Base-by-base conservation (phyloP, 2,888 invertebrate species). In the Drosophila pseudotalamancana region DNA sequence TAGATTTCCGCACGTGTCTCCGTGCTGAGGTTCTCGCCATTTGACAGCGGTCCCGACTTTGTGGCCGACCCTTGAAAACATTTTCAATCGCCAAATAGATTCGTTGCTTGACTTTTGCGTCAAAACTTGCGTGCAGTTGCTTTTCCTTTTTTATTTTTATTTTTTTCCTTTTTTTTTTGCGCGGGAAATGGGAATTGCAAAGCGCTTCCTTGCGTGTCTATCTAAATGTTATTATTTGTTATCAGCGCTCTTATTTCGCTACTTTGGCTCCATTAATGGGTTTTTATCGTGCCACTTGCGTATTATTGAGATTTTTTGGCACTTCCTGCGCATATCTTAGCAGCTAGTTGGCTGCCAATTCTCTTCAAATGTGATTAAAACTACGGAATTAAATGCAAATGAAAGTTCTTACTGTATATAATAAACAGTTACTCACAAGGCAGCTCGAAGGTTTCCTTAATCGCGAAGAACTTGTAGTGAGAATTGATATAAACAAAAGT, bases 161-260 rank as follows among this genome's bases (percentile, higher is more conserved):
- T 37, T 19, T n/a, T 19, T 6, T 8, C 12, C 11, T 34, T 8
- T 16, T 35, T 18, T 40, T n/a, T n/a, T 63, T 59, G 27, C 29
- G 35, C 35, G 29, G 60, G 31, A 67, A 65, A 69, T 53, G 61
- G 63, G 57, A 61, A 78, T 69, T 75, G 80, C 80, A 83, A 80
- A 83, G 68, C 74, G 72, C 67, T 80, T 83, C 63, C 72, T 83
- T 66, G 81, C 81, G 81, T 82, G 81, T 73, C 63, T 69, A 69
- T 83, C 72, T 65, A 70, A 83, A 83, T 78, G 67, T 72, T 83
- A 74, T 81, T 82, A 83, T 82, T 83, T 64, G 81, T 72, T 80
- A 83, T 81, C 78, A 80, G 64, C 68, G 27, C 48, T 55, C 48
- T 64, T 77, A 62, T 57, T 68, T 55, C 35, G 37, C 57, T 53